Conservation (phyloP, 2,888 invertebrate species). For the Odontomyia ornata region DNA sequence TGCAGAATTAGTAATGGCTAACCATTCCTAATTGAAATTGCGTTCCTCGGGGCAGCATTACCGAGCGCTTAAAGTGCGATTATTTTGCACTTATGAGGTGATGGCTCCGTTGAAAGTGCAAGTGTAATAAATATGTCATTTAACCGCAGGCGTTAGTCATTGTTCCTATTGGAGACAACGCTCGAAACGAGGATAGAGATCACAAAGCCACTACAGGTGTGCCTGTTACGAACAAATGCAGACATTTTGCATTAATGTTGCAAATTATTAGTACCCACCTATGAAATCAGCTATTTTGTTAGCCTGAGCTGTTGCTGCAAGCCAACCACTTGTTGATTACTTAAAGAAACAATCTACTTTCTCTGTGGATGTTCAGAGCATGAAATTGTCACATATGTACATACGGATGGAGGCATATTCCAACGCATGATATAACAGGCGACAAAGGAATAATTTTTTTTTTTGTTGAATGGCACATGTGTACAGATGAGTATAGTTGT, state of each 20-base stretch:
- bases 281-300: not conserved
- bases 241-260: not conserved
- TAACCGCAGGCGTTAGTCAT: not conserved
- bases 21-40: too few relatives aligned
- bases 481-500: not conserved
- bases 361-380: not conserved
- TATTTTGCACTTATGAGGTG: too few relatives aligned
- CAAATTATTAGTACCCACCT: not conserved
- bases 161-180: not conserved
- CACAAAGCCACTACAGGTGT: not conserved
- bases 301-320: not conserved
- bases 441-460: conserved; percentile 1
- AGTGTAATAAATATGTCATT: conserved; percentile 5
- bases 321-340: conserved; percentile 24
- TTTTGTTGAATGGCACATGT: not conserved
- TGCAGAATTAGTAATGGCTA: too few relatives aligned
- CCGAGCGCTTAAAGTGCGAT: too few relatives aligned
- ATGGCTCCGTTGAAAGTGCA: not conserved
- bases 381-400: not conserved
- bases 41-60: too few relatives aligned
- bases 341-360: conserved; percentile 15
- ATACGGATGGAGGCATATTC: too few relatives aligned
- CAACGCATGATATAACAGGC: too few relatives aligned
- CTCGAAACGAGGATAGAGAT: not conserved
- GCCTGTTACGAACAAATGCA: not conserved